Evolutionary conservation across 2,888 invertebrate species (phyloP).

Genomic region (Drosophila suboccidentalis): DNA sequence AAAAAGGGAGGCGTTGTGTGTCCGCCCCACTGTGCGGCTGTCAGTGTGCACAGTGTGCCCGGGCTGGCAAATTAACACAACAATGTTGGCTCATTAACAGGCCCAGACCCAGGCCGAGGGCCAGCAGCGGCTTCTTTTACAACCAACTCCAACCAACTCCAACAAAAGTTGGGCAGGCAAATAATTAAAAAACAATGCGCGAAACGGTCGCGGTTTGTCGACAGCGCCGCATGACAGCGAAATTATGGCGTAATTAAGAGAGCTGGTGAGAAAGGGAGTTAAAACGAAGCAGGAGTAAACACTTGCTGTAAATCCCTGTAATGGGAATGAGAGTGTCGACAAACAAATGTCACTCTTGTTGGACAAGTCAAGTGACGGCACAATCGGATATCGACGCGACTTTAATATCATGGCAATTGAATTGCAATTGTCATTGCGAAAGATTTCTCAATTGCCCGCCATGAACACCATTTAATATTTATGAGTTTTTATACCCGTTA

Average conservation of each 20-base stretch:
- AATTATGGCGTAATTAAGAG: slow-evolving; percentile 77
- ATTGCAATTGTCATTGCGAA: slow-evolving; percentile 51
- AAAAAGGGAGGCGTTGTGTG: slow-evolving; percentile 8
- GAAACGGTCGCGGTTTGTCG: slow-evolving; percentile 48
- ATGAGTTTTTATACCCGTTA: slow-evolving; percentile 28
- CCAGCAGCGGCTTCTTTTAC: slow-evolving; percentile 62
- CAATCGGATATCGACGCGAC: slow-evolving; percentile 38
- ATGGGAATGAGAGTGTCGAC: slow-evolving; percentile 29
- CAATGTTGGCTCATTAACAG: slow-evolving; percentile 84
- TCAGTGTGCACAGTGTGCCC: slow-evolving; percentile 42
- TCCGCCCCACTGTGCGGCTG: slow-evolving; percentile 35
- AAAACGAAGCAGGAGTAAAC: not conserved
- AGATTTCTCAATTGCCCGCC: slow-evolving; percentile 53
- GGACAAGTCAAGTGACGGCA: slow-evolving; percentile 61
- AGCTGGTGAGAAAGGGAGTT: slow-evolving; percentile 24
- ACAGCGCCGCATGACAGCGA: slow-evolving; percentile 47
- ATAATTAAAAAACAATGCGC: slow-evolving; percentile 77
- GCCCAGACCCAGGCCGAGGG: slow-evolving; percentile 52
- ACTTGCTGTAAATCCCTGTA: slow-evolving; percentile 67
- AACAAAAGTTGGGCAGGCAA: slow-evolving; percentile 66
- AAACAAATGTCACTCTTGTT: slow-evolving; percentile 58
- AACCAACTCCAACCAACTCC: slow-evolving; percentile 57
- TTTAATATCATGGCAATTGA: slow-evolving; percentile 55
- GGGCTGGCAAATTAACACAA: slow-evolving; percentile 82
- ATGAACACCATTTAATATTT: slow-evolving; percentile 67